These are phyloP conservation scores for Cosmia pyralina DNA, from an alignment of 2,888 invertebrate genomes.

Conservation along the genomic window DNA sequence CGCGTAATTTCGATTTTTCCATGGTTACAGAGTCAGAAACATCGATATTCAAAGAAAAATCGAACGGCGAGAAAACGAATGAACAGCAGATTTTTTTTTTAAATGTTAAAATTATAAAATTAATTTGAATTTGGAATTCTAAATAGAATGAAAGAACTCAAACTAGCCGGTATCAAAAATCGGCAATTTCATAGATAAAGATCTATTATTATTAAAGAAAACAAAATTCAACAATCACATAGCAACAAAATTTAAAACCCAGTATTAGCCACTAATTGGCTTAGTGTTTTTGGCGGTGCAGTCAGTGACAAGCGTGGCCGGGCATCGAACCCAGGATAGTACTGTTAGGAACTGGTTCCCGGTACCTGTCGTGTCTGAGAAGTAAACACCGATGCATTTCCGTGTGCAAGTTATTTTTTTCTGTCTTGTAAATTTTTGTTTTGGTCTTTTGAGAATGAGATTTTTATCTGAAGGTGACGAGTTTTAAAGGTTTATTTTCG, in stretches of 20 bases:
- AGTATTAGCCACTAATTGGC: constrained; percentile 58
- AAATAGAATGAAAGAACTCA: too few relatives aligned
- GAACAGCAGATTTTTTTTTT: too few relatives aligned
- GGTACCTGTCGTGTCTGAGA: constrained; percentile 55
- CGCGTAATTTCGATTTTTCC: too few relatives aligned
- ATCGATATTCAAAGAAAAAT: too few relatives aligned
- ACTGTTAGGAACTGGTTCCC: constrained; percentile 74
- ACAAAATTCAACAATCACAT: not conserved
- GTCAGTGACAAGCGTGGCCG: constrained; percentile 65
- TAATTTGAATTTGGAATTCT: too few relatives aligned
- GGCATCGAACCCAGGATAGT: constrained; percentile 76
- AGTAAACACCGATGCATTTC: constrained; percentile 62
- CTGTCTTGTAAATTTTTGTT: not conserved
- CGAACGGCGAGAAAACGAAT: too few relatives aligned
- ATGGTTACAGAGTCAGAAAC: too few relatives aligned
- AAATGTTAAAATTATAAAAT: too few relatives aligned
- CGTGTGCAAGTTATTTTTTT: constrained; percentile 37
- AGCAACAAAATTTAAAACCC: constrained; percentile 14
- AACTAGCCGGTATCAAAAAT: too few relatives aligned
- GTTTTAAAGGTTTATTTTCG: not conserved
- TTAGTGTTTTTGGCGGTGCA: constrained; percentile 58
- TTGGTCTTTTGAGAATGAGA: not conserved
- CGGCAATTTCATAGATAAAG: too few relatives aligned
- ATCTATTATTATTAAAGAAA: too few relatives aligned
- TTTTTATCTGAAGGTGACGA: not conserved